Evolutionary conservation across 2,888 invertebrate genomes (phyloP).

Genomic region (Clostera curtula): DNA sequence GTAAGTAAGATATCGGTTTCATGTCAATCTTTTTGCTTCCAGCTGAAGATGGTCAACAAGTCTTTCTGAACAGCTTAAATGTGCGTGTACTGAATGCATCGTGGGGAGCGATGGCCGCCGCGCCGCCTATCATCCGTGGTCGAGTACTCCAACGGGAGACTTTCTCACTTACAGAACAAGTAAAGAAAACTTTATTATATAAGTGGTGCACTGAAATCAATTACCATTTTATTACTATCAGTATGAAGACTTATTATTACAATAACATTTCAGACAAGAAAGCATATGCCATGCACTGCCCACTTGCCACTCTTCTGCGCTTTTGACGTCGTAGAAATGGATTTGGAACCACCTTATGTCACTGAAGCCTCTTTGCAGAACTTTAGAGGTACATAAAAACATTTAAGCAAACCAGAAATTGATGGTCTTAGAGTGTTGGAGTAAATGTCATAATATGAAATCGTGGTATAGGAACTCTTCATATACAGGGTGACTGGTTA

Average conservation of each 20-base stretch:
- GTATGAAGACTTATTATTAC: conserved; percentile 1
- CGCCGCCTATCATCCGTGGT: conserved; percentile 83
- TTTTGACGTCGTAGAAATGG: conserved; percentile 92
- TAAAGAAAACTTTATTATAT: no score
- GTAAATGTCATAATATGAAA: no score
- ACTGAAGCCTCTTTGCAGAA: conserved; percentile 78
- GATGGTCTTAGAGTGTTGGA: no score
- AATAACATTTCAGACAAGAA: conserved; percentile 45
- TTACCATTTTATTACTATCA: no score
- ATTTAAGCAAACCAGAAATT: conserved; percentile 1
- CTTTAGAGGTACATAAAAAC: conserved; percentile 77
- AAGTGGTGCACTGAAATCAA: no score
- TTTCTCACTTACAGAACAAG: conserved; percentile 83
- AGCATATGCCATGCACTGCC: conserved; percentile 81
- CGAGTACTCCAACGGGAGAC: conserved; percentile 91
- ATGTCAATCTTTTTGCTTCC: conserved; percentile 17
- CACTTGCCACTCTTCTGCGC: conserved; percentile 94
- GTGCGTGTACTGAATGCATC: conserved; percentile 90
- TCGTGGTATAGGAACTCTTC: no score
- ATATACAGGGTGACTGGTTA: no score
- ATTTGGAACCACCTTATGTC: conserved; percentile 83
- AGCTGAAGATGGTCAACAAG: conserved; percentile 94
- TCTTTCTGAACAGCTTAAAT: conserved; percentile 93
- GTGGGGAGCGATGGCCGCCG: conserved; percentile 86
- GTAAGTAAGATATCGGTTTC: no score